These are phyloP conservation scores for Megalopta genalis DNA, from an alignment of 1,140 invertebrate genomes.

Conservation along the genomic window DNA sequence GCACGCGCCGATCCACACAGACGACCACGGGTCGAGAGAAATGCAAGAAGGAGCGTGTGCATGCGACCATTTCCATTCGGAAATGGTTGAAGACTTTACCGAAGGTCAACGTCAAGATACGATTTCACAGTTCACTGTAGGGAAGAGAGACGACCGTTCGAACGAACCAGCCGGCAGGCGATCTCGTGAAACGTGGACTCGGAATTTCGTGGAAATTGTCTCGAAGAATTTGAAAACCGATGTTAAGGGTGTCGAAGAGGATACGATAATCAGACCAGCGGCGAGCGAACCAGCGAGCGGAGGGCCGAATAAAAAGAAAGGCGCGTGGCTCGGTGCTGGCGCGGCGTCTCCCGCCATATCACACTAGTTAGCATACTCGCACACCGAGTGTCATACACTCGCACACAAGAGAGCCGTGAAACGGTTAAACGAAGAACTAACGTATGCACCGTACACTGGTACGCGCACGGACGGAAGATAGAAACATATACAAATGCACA, in stretches of 20 bases:
- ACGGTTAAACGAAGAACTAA: slow-evolving; percentile 37
- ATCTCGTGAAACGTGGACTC: neutral
- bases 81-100: slow-evolving; percentile 33
- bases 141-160: neutral
- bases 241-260: neutral
- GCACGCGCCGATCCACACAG: neutral
- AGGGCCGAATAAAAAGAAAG: slow-evolving; percentile 58
- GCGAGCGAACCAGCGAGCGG: slow-evolving; percentile 2
- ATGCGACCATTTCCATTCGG: slow-evolving; percentile 28
- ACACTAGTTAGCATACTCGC: slow-evolving; percentile 44
- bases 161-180: neutral
- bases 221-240: neutral
- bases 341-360: slow-evolving; percentile 68
- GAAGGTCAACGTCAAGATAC: slow-evolving; percentile 54
- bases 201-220: neutral
- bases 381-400: slow-evolving; percentile 29
- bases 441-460: slow-evolving; percentile 30
- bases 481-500: slow-evolving; percentile 31
- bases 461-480: slow-evolving; percentile 25
- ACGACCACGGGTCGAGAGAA: neutral
- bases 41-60: slow-evolving; percentile 32
- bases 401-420: slow-evolving; percentile 1
- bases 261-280: slow-evolving; percentile 48
- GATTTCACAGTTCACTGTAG: slow-evolving; percentile 27
- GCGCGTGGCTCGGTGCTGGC: slow-evolving; percentile 42